These are phyloP conservation scores for Rhodophaea formosa DNA, from an alignment of 2,888 invertebrate genomes.

Conservation along the genomic window DNA sequence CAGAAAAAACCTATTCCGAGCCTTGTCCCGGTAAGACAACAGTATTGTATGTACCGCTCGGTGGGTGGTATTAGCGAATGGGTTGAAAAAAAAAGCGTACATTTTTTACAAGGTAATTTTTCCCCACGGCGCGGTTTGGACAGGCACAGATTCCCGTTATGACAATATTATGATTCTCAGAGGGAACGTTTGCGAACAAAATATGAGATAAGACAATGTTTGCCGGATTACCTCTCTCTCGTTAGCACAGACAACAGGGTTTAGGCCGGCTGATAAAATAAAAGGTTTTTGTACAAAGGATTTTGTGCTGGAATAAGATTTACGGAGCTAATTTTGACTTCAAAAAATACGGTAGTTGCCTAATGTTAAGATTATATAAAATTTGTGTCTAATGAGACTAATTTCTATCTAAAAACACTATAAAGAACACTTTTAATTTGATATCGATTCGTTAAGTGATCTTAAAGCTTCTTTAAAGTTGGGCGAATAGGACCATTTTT, in stretches of 20 bases:
- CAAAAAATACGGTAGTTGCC: too few relatives aligned
- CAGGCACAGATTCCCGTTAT: conserved; percentile 12
- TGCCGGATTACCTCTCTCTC: not conserved
- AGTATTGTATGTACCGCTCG: too few relatives aligned
- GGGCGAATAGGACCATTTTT: too few relatives aligned
- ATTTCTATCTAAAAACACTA: too few relatives aligned
- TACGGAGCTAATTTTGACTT: too few relatives aligned
- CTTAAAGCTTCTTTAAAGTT: too few relatives aligned
- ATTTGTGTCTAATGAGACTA: too few relatives aligned
- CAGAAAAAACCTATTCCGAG: too few relatives aligned
- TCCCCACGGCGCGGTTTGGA: conserved; percentile 1
- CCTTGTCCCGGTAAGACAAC: too few relatives aligned
- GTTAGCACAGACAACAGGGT: not conserved
- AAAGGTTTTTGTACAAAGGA: not conserved
- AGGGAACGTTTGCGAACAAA: conserved; percentile 10
- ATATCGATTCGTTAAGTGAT: too few relatives aligned
- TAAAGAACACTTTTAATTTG: too few relatives aligned
- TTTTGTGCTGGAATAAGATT: not conserved
- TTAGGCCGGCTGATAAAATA: not conserved
- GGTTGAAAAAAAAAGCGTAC: not conserved
- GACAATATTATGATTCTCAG: conserved; percentile 4
- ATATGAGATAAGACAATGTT: conserved; percentile 14
- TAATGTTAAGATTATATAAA: too few relatives aligned
- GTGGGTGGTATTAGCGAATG: not conserved
- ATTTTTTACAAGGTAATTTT: conserved; percentile 5